phyloP scores from a whole-genome alignment of 2,888 invertebrate species.

The Ceramica pisi region DNA sequence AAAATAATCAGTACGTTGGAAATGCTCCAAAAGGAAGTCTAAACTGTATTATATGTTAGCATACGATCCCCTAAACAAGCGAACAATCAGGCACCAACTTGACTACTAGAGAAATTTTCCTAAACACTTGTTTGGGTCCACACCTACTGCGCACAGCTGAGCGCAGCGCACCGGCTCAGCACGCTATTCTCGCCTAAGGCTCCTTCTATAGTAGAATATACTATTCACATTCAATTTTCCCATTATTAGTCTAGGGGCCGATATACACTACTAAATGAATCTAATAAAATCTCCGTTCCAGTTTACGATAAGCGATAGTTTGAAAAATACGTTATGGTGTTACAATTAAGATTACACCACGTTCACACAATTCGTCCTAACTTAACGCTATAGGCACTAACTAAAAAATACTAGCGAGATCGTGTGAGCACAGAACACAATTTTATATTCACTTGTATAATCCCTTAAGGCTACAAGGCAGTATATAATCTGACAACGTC shows the following conservation, averaged over 20 bases:
- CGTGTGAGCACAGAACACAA: constrained; percentile 90
- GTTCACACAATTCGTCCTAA: constrained; percentile 83
- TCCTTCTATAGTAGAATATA: constrained; percentile 69
- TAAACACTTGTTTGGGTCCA: constrained; percentile 82
- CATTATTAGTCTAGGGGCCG: constrained; percentile 73
- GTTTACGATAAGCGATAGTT: constrained; percentile 75
- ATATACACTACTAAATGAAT: constrained; percentile 77
- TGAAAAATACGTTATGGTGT: constrained; percentile 74
- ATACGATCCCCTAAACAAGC: constrained; percentile 76
- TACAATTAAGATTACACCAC: constrained; percentile 73
- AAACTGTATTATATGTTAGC: constrained; percentile 71
- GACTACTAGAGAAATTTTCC: constrained; percentile 86
- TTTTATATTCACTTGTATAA: constrained; percentile 79
- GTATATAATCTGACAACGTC: constrained; percentile 79
- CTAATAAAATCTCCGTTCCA: constrained; percentile 75
- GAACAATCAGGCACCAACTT: constrained; percentile 89
- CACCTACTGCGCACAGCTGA: constrained; percentile 65
- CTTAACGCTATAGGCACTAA: constrained; percentile 89
- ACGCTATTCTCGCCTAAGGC: constrained; percentile 69
- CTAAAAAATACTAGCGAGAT: constrained; percentile 90
- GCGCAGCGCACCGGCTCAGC: constrained; percentile 14
- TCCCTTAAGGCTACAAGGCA: constrained; percentile 87
- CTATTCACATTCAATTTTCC: constrained; percentile 65
- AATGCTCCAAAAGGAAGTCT: constrained; percentile 82
- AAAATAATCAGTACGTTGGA: constrained; percentile 90